Evolutionary conservation across 2,888 invertebrate genomes (phyloP).

Genomic region (Nesidiocoris tenuis): DNA sequence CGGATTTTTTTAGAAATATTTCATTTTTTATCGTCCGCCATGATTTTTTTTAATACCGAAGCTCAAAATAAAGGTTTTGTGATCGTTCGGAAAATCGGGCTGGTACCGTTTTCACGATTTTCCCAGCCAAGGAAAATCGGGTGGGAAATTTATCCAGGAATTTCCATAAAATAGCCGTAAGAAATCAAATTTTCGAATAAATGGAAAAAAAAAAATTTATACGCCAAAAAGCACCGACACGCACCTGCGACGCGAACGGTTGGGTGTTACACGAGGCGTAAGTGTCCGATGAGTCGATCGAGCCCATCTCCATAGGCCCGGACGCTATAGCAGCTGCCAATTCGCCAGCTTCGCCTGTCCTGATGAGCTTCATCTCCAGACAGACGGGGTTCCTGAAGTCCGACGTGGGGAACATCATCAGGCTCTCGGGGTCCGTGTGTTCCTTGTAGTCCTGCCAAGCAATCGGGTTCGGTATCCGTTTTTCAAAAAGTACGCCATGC

Average conservation of each 20-base stretch:
- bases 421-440: conserved; percentile 84
- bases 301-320: conserved; percentile 54
- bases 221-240: background rate
- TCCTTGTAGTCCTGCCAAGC: conserved; percentile 84
- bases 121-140: too few species aligned
- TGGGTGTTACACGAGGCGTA: conserved; percentile 96
- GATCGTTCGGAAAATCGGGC: too few species aligned
- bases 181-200: too few species aligned
- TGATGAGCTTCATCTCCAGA: conserved; percentile 72
- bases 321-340: conserved; percentile 51
- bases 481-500: background rate
- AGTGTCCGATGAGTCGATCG: conserved; percentile 81
- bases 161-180: too few species aligned
- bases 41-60: too few species aligned
- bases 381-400: conserved; percentile 81
- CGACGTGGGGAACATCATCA: conserved; percentile 82
- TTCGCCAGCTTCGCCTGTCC: conserved; percentile 56
- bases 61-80: too few species aligned
- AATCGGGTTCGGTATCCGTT: background rate
- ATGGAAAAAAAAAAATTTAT: background rate
- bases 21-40: too few species aligned
- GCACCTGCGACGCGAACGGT: conserved; percentile 77
- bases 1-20: too few species aligned
- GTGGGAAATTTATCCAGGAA: too few species aligned
- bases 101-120: too few species aligned